Evolutionary conservation across 2,797 vertebrate species (phyloP).

Genomic region (Peromyscus aztecus): DNA sequence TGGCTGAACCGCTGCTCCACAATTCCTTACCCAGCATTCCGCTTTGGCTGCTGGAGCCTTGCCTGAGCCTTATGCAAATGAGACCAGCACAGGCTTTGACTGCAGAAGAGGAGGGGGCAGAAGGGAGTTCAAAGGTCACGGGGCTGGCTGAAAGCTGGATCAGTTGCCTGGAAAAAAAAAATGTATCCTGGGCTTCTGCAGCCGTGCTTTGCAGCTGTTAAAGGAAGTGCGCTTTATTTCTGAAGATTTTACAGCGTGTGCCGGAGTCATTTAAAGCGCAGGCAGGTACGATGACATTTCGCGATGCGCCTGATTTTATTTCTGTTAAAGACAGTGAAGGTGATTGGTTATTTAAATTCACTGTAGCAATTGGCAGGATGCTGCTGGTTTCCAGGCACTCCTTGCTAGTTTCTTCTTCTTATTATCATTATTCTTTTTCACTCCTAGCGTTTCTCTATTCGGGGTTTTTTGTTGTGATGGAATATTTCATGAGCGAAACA

Average conservation of each 20-base stretch:
- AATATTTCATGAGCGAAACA: constrained; percentile 59
- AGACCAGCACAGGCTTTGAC: constrained; percentile 82
- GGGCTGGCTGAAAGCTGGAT: constrained; percentile 83
- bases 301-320: constrained; percentile 76
- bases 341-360: constrained; percentile 69
- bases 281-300: constrained; percentile 79
- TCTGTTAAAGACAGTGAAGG: constrained; percentile 42
- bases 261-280: constrained; percentile 69
- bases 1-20: constrained; percentile 74
- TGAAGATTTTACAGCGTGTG: constrained; percentile 74
- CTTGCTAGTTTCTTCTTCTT: not conserved
- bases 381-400: constrained; percentile 7
- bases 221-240: constrained; percentile 76
- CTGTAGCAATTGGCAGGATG: constrained; percentile 52
- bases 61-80: constrained; percentile 86
- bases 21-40: constrained; percentile 81
- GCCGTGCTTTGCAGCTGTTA: constrained; percentile 75
- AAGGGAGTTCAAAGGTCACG: constrained; percentile 86
- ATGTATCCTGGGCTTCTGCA: constrained; percentile 65
- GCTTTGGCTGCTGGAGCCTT: constrained; percentile 76
- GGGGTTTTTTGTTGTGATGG: constrained; percentile 52
- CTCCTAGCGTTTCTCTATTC: constrained; percentile 7
- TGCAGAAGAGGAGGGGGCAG: constrained; percentile 80
- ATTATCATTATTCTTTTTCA: not conserved
- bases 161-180: constrained; percentile 75